Evolutionary conservation across 2,797 vertebrate species (phyloP).

Genomic region (Salarias fasciatus): DNA sequence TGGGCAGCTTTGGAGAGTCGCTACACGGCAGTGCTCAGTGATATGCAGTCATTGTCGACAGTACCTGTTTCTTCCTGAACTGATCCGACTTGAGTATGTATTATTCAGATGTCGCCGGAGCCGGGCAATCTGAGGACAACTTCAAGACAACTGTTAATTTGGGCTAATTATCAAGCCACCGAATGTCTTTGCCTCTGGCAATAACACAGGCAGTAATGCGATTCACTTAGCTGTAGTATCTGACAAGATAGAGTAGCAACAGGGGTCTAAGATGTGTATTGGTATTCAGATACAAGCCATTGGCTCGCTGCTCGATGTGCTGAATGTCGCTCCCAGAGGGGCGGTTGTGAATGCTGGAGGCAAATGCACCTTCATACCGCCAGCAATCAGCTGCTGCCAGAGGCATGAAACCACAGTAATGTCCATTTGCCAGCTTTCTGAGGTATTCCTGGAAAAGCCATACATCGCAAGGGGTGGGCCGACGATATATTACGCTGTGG

Average conservation of each 20-base stretch:
- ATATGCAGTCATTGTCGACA: too few species aligned
- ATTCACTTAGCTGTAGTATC: constrained; percentile 21
- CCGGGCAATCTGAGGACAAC: constrained; percentile 9
- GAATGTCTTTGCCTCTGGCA: constrained; percentile 36
- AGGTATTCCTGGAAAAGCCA: constrained; percentile 19
- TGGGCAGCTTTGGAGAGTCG: too few species aligned
- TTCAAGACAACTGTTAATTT: constrained; percentile 25
- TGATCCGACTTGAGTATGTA: too few species aligned
- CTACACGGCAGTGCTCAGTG: background rate
- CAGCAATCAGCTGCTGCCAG: constrained; percentile 12
- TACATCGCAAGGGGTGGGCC: background rate
- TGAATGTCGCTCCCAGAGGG: constrained; percentile 31
- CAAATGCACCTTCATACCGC: constrained; percentile 36
- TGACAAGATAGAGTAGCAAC: constrained; percentile 6
- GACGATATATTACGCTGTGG: background rate
- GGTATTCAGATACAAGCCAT: constrained; percentile 46
- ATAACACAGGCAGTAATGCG: constrained; percentile 14
- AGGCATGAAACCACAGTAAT: constrained; percentile 25
- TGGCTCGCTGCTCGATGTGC: constrained; percentile 31
- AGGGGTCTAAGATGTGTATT: constrained; percentile 27
- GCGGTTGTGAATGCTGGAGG: constrained; percentile 30
- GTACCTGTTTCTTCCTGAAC: too few species aligned
- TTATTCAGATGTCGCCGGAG: background rate
- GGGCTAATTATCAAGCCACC: constrained; percentile 23
- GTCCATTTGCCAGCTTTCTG: background rate